A percentile compares a stretch with the other conserved stretches of the same genome.
Evolutionary conservation across 2,888 invertebrate genomes (phyloP).

Genomic region (Eupithecia pulchellata): DNA sequence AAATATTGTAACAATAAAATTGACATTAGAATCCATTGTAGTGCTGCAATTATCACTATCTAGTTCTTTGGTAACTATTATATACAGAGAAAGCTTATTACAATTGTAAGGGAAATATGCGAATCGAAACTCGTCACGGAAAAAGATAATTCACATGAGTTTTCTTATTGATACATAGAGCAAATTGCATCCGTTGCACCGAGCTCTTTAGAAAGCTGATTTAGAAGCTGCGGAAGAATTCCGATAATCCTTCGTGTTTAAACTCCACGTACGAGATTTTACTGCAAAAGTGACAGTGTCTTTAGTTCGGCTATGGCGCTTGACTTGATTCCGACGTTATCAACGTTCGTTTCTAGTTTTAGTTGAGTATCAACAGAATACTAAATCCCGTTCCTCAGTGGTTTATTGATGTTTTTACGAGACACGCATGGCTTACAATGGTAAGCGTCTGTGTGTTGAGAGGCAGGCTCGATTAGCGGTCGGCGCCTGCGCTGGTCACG

Average conservation of each 20-base stretch:
- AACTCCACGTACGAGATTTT: neutral
- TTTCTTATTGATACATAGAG: constrained; percentile 24
- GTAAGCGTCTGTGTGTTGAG: constrained; percentile 34
- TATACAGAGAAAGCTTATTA: constrained; percentile 63
- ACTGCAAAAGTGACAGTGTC: constrained; percentile 1
- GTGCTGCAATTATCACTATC: constrained; percentile 56
- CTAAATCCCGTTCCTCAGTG: constrained; percentile 38
- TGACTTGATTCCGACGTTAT: neutral
- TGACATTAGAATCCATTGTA: constrained; percentile 60
- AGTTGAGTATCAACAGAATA: constrained; percentile 11
- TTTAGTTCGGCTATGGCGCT: neutral
- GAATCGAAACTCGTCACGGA: constrained; percentile 45
- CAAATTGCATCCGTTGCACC: constrained; percentile 34
- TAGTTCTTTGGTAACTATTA: constrained; percentile 51
- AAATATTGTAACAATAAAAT: neutral
- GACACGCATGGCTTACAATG: constrained; percentile 41
- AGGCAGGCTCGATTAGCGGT: constrained; percentile 40
- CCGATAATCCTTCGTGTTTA: constrained; percentile 19
- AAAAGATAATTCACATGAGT: constrained; percentile 44
- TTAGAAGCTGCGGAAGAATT: constrained; percentile 18
- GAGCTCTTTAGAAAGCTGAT: constrained; percentile 31
- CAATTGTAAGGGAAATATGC: constrained; percentile 61
- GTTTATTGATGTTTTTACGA: constrained; percentile 38
- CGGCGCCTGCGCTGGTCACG: constrained; percentile 48
- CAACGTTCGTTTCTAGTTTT: constrained; percentile 3